A percentile compares a stretch with the other conserved stretches of the same genome.
Conservation (phyloP, 1,140 invertebrate genomes). For the Acromyrmex echinatior region DNA sequence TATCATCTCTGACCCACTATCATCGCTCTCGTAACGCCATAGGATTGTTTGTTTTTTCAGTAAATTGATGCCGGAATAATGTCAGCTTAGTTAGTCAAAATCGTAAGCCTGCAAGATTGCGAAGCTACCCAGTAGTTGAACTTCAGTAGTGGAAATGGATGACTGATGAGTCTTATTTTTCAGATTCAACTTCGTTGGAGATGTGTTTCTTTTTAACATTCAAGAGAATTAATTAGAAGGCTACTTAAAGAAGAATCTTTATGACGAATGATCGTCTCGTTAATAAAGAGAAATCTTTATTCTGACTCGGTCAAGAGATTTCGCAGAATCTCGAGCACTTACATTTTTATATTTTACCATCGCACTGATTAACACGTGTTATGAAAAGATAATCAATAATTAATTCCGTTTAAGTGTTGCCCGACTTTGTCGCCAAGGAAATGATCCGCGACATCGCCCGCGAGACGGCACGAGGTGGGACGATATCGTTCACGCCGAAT, state of each 20-base stretch:
- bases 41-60: constrained; percentile 30
- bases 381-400: background rate
- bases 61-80: background rate
- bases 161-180: background rate
- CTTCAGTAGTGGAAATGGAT: background rate
- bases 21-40: constrained; percentile 7
- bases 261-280: background rate
- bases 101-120: background rate
- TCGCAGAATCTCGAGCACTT: background rate
- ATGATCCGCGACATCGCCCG: constrained; percentile 96
- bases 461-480: constrained; percentile 90
- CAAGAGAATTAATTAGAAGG: background rate
- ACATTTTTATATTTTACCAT: background rate
- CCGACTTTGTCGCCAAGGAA: constrained; percentile 97
- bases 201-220: background rate
- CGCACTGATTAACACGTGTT: background rate
- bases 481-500: constrained; percentile 90
- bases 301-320: background rate
- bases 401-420: constrained; percentile 91
- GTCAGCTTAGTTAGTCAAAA: background rate
- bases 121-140: background rate
- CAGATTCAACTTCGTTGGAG: background rate
- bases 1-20: constrained; percentile 52
- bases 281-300: background rate
- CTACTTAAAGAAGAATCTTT: background rate